Percentiles rank a stretch among this genome's conserved stretches.
These are phyloP conservation scores for Drosophila repleta DNA, from an alignment of 1,140 invertebrate genomes.

Conservation along the genomic window DNA sequence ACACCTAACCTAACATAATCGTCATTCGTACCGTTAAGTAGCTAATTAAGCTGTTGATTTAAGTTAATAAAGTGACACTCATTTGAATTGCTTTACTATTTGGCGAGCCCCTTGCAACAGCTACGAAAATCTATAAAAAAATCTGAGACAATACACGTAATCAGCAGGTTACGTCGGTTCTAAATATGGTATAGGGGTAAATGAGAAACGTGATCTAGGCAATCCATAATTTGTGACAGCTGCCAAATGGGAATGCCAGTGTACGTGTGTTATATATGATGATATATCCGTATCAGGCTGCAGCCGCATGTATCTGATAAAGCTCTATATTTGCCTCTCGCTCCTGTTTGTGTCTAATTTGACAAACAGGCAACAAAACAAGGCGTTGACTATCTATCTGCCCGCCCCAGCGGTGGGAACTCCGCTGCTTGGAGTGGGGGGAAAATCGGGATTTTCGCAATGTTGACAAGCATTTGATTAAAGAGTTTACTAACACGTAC, in stretches of 20 bases:
- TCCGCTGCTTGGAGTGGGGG: slow-evolving; percentile 27
- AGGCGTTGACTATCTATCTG: slow-evolving; percentile 51
- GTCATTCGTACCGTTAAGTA: not conserved
- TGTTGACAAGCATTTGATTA: slow-evolving; percentile 76
- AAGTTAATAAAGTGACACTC: not conserved
- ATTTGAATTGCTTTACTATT: not conserved
- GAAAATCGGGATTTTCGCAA: slow-evolving; percentile 36
- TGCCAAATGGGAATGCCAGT: slow-evolving; percentile 18
- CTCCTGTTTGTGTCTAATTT: slow-evolving; percentile 67
- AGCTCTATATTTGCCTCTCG: slow-evolving; percentile 12
- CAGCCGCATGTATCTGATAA: slow-evolving; percentile 44
- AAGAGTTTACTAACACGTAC: slow-evolving; percentile 49
- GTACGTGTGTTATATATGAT: not conserved
- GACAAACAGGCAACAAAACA: slow-evolving; percentile 51
- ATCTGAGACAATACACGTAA: slow-evolving; percentile 14
- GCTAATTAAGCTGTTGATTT: not conserved
- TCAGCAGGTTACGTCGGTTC: slow-evolving; percentile 28
- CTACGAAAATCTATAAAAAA: not conserved
- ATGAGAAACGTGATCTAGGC: slow-evolving; percentile 32
- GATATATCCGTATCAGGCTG: slow-evolving; percentile 37
- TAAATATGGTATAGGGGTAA: slow-evolving; percentile 20
- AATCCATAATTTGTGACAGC: slow-evolving; percentile 43
- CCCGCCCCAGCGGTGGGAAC: slow-evolving; percentile 26
- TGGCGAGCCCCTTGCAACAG: slow-evolving; percentile 16
- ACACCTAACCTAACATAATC: slow-evolving; percentile 4